Percentiles rank a stretch among this genome's conserved stretches.
Evolutionary conservation across 2,113 vertebrate genomes (phyloP).

Genomic region (Alaudala cheleensis): DNA sequence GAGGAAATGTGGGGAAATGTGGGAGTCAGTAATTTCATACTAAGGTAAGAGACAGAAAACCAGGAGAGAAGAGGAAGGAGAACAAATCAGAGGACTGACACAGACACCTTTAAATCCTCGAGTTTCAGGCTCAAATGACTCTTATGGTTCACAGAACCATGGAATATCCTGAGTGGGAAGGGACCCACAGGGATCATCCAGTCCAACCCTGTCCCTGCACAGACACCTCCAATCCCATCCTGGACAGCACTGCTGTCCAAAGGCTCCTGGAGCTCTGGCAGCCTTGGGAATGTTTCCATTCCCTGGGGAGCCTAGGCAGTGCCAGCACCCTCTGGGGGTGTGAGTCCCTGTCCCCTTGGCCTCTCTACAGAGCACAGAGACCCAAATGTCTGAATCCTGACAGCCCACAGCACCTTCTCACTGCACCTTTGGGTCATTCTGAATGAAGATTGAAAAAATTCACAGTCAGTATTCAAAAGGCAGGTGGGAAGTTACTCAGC

Average conservation of each 20-base stretch:
- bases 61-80: fast-evolving
- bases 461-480: no score
- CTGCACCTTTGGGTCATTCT: fast-evolving
- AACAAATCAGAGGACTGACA: not conserved
- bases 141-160: not conserved
- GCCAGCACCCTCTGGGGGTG: not conserved
- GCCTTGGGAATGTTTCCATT: not conserved
- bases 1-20: fast-evolving
- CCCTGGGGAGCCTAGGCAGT: not conserved
- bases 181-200: not conserved
- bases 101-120: not conserved
- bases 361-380: not conserved
- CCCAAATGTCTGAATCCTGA: fast-evolving
- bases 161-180: not conserved
- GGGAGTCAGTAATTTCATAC: not conserved
- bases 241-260: not conserved
- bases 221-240: not conserved
- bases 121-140: not conserved
- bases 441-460: not conserved
- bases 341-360: fast-evolving
- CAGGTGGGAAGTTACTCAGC: not conserved
- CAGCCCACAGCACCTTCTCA: fast-evolving
- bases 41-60: not conserved
- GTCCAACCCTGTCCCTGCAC: fast-evolving
- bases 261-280: not conserved